Conservation (phyloP, 2,797 vertebrate genomes). For the Muraenolepis orangiensis region DNA sequence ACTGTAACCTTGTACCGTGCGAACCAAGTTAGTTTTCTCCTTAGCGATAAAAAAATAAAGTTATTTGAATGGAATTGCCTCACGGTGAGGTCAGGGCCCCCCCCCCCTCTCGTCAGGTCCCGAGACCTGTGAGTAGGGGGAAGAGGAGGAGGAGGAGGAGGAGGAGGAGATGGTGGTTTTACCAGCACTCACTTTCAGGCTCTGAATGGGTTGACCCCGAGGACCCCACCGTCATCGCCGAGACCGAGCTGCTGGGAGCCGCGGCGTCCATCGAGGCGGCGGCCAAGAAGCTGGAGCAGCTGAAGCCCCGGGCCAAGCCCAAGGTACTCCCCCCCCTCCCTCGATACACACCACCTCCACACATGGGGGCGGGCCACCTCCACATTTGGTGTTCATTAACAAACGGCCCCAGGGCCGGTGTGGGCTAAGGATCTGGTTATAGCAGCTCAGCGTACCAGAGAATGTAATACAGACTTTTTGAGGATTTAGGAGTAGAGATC, state of each 20-base stretch:
- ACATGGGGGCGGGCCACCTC: constrained; percentile 19
- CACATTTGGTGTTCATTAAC: constrained; percentile 45
- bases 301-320: constrained; percentile 95
- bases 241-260: constrained; percentile 93
- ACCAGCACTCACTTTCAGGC: constrained; percentile 72
- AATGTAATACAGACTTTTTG: background rate
- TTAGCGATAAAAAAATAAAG: too few species aligned
- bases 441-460: too few species aligned
- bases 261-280: constrained; percentile 99
- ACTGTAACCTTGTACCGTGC: too few species aligned
- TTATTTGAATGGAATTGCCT: too few species aligned
- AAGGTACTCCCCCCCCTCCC: constrained; percentile 77
- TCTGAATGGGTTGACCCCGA: constrained; percentile 95
- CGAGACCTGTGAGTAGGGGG: too few species aligned
- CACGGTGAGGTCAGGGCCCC: too few species aligned
- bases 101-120: too few species aligned
- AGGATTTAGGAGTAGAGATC: background rate
- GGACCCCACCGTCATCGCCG: constrained; percentile 94
- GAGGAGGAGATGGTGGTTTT: background rate
- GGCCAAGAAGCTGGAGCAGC: constrained; percentile 97
- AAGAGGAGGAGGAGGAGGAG: too few species aligned
- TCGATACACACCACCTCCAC: background rate
- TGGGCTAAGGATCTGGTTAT: too few species aligned
- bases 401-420: constrained; percentile 23
- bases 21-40: too few species aligned